A percentile compares a stretch with the other conserved stretches of the same genome.
phyloP scores from a whole-genome alignment of 2,888 invertebrate genomes.

The Nysson spinosus region DNA sequence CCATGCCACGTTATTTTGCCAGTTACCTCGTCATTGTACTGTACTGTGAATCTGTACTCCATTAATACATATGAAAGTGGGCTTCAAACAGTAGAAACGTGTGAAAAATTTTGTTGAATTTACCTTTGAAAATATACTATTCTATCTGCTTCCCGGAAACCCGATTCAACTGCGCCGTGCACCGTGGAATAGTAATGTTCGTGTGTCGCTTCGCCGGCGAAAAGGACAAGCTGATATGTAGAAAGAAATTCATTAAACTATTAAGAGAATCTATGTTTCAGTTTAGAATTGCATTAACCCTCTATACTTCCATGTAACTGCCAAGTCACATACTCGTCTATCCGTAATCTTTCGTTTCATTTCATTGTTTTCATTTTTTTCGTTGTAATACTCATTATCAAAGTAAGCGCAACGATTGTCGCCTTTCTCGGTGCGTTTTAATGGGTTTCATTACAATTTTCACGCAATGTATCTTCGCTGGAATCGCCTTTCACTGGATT shows the following conservation, averaged over 20 bases:
- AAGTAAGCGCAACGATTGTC: too few relatives aligned
- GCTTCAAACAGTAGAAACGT: slow-evolving; percentile 10
- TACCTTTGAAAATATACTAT: slow-evolving; percentile 74
- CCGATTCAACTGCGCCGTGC: slow-evolving; percentile 87
- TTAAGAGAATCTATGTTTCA: not conserved
- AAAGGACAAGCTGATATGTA: slow-evolving; percentile 79
- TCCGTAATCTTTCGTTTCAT: too few relatives aligned
- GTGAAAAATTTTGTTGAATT: slow-evolving; percentile 18
- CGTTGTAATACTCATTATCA: too few relatives aligned
- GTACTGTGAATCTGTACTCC: slow-evolving; percentile 1
- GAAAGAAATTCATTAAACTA: slow-evolving; percentile 12
- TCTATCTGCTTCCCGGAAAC: slow-evolving; percentile 85
- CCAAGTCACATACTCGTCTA: too few relatives aligned
- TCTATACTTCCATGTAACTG: too few relatives aligned
- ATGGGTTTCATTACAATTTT: too few relatives aligned
- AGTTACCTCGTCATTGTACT: slow-evolving; percentile 15
- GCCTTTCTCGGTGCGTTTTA: too few relatives aligned
- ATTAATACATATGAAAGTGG: slow-evolving; percentile 3
- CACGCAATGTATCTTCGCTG: too few relatives aligned
- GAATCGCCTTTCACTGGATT: too few relatives aligned
- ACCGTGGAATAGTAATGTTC: slow-evolving; percentile 83
- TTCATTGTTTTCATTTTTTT: too few relatives aligned
- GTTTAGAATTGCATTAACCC: too few relatives aligned
- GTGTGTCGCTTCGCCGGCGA: slow-evolving; percentile 85
- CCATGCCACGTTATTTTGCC: slow-evolving; percentile 19